phyloP scores from a whole-genome alignment of 2,113 vertebrate genomes.

The Daubentonia madagascariensis region DNA sequence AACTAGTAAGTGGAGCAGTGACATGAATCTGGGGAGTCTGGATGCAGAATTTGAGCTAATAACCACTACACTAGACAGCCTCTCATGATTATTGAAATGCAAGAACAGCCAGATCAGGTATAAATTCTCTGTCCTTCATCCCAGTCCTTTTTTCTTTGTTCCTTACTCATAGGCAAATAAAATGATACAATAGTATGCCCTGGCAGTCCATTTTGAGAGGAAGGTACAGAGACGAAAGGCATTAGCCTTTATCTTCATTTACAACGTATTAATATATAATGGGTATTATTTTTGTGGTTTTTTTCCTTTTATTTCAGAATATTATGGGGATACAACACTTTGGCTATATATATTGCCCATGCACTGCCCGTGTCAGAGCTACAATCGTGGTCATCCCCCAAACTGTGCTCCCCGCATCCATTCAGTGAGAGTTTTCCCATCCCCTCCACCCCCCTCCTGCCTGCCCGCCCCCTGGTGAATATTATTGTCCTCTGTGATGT shows the following conservation, averaged over 20 bases:
- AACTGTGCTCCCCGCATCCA: too few relatives aligned
- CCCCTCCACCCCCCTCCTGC: too few relatives aligned
- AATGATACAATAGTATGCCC: background rate
- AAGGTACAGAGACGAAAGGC: too few relatives aligned
- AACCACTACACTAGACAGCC: background rate
- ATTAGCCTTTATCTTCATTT: background rate
- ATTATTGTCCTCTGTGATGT: too few relatives aligned
- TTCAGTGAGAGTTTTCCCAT: too few relatives aligned
- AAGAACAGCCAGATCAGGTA: background rate
- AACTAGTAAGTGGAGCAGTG: background rate
- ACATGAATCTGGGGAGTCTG: background rate
- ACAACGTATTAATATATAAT: background rate
- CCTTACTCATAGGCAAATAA: background rate
- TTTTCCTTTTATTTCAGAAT: too few relatives aligned
- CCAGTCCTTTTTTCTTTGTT: background rate
- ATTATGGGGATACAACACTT: too few relatives aligned
- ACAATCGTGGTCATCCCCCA: too few relatives aligned
- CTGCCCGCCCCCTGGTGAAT: too few relatives aligned
- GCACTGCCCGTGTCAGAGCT: too few relatives aligned
- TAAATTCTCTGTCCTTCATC: background rate
- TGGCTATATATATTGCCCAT: too few relatives aligned
- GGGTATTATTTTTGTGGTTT: background rate
- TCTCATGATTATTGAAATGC: background rate
- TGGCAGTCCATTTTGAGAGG: background rate
- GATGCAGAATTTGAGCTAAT: background rate